Base-by-base conservation (phyloP, 2,113 vertebrate genomes). In the Caracal caracal region DNA sequence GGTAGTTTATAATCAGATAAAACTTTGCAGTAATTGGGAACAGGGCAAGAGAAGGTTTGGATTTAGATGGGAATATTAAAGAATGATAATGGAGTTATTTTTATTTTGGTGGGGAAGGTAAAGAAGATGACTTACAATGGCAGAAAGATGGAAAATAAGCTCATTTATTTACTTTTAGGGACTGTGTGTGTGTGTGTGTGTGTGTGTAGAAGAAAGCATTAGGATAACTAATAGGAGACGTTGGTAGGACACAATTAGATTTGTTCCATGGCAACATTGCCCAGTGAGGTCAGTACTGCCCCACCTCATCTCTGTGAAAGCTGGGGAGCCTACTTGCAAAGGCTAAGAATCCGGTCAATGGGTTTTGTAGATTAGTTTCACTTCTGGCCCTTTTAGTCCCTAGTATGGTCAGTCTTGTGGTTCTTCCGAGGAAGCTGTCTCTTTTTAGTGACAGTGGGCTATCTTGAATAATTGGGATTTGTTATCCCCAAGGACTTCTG, bases 1-100 rank as follows among this genome's bases (percentile, higher is more conserved):
- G 47, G n/a, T 81, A 81, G 71, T 86, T 96, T 88, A 83, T 92
- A 49, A 88, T 53, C 17, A 68, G 61, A 95, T 92, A 87, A 49
- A 93, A 73, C 24, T 71, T 85, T 83, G 35, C 65, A 40, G 63
- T 85, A 78, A 81, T 92, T 84, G 75, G 28, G 37, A 84, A 66
- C 37, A 93, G 80, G 43, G 11, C n/a, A 10, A 95, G 88, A 68
- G 81, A 78, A 93, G 37, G 16, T 78, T 63, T 75, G 51, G 40
- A 76, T 91, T 94, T 85, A 80, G 51, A 35, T 88, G 35, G 37
- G 35, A 63, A 49, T 88, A 61, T 49, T 94, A 88, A 85, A 59
- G 56, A n/a, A 26, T 59, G 24, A 75, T 49, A 56, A 40, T 17
- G n/a, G 43, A 10, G 5, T 81, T 47, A 47, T 10, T 47, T 96